phyloP scores from a whole-genome alignment of 1,140 invertebrate species.

The Leucophenga varia region DNA sequence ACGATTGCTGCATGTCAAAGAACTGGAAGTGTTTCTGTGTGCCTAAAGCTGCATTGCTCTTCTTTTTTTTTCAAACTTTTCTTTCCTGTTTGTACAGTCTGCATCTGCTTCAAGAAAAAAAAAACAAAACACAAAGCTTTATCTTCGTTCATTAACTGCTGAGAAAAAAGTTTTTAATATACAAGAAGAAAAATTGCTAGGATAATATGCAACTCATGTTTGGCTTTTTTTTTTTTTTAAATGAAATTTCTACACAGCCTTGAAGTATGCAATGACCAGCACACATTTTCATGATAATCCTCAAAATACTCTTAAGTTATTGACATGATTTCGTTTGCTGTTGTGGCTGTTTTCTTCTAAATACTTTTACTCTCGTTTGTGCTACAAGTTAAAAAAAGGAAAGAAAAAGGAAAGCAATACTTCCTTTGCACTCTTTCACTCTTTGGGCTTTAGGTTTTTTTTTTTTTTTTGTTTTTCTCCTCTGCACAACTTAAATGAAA shows the following conservation, averaged over 20 bases:
- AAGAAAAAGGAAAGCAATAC: neutral
- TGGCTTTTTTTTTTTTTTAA: slow-evolving; percentile 3
- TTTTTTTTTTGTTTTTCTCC: neutral
- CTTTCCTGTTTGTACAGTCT: too few relatives aligned
- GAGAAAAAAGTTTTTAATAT: too few relatives aligned
- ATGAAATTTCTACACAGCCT: slow-evolving; percentile 1
- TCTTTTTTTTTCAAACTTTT: too few relatives aligned
- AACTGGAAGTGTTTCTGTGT: too few relatives aligned
- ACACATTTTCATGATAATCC: neutral
- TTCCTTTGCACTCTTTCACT: slow-evolving; percentile 5
- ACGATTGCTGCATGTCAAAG: slow-evolving; percentile 55
- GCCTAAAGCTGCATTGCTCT: too few relatives aligned
- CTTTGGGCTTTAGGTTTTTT: slow-evolving; percentile 1
- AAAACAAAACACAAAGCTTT: too few relatives aligned
- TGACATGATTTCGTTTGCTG: too few relatives aligned
- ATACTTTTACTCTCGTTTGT: slow-evolving; percentile 18
- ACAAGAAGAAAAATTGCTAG: slow-evolving; percentile 12
- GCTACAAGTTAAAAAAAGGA: slow-evolving; percentile 35
- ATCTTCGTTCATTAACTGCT: too few relatives aligned
- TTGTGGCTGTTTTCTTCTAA: too few relatives aligned
- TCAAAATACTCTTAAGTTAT: too few relatives aligned
- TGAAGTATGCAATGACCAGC: neutral
- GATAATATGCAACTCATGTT: neutral
- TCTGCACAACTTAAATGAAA: too few relatives aligned
- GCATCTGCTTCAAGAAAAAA: too few relatives aligned